Percentiles rank a stretch among this genome's conserved stretches.
Evolutionary conservation across 2,888 invertebrate species (phyloP).

Genomic region (Stenoptilia bipunctidactyla): DNA sequence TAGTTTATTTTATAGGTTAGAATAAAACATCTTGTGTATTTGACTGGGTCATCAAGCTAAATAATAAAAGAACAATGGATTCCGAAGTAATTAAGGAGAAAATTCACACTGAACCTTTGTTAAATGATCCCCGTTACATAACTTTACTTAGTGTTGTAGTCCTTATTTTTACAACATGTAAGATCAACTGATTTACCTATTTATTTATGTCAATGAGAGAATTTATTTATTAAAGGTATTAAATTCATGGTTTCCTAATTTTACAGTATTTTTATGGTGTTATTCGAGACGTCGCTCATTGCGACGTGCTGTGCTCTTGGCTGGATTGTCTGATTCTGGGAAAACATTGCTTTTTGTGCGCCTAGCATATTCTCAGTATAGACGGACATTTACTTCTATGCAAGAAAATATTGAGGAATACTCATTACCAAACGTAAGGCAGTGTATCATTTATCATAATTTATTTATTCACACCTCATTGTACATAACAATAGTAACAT

Average conservation of each 20-base stretch:
- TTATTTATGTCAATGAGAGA: not conserved
- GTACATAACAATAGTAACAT: no score
- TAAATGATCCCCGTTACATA: conserved; percentile 61
- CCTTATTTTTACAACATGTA: conserved; percentile 50
- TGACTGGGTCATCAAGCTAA: not conserved
- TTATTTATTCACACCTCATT: no score
- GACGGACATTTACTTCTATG: conserved; percentile 90
- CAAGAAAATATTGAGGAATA: conserved; percentile 85
- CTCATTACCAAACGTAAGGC: conserved; percentile 73
- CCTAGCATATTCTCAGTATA: conserved; percentile 77
- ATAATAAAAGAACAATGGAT: conserved; percentile 30
- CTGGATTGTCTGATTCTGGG: conserved; percentile 90
- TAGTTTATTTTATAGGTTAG: no score
- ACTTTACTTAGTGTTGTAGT: conserved; percentile 56
- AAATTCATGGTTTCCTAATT: not conserved
- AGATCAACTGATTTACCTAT: conserved; percentile 20
- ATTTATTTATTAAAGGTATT: not conserved
- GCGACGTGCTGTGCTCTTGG: conserved; percentile 78
- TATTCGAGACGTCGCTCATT: conserved; percentile 71
- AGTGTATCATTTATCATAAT: no score
- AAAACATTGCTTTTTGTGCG: conserved; percentile 90
- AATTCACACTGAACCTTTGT: conserved; percentile 52
- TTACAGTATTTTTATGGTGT: conserved; percentile 74
- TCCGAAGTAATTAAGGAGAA: conserved; percentile 57
- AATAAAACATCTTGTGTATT: no score